Evolutionary conservation across 2,113 vertebrate species (phyloP).

Genomic region (Thinocorus orbignyianus): DNA sequence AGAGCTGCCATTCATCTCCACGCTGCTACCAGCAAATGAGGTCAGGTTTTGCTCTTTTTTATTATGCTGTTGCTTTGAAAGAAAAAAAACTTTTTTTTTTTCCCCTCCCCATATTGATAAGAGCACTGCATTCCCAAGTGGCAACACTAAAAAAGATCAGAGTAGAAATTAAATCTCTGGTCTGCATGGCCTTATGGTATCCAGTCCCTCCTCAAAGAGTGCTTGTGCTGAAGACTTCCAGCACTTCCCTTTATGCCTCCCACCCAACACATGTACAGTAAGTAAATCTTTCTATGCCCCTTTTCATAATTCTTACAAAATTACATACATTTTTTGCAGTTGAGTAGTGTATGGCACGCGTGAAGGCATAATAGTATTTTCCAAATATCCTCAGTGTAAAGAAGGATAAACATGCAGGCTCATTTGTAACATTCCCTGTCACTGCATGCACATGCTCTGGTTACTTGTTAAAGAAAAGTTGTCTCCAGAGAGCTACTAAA

Average conservation of each 20-base stretch:
- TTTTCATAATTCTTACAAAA: background rate
- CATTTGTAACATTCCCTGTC: background rate
- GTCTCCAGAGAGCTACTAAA: background rate
- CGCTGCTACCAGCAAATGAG: background rate
- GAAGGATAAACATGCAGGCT: background rate
- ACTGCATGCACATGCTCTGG: background rate
- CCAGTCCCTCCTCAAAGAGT: background rate
- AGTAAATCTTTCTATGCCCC: background rate
- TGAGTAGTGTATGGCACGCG: background rate
- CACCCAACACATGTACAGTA: background rate
- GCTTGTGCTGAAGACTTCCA: background rate
- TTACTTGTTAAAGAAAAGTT: background rate
- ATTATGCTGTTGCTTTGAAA: background rate
- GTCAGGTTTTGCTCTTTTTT: background rate
- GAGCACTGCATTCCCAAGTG: background rate
- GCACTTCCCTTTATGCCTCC: background rate
- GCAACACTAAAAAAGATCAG: background rate
- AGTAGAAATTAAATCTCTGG: background rate
- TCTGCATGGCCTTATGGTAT: background rate
- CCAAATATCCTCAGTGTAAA: background rate
- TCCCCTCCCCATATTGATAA: background rate
- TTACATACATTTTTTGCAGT: background rate
- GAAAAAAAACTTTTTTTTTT: background rate
- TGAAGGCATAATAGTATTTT: background rate
- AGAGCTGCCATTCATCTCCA: constrained; percentile 1